Evolutionary conservation across 2,797 vertebrate genomes (phyloP).

Genomic region (Myotis vivesi): DNA sequence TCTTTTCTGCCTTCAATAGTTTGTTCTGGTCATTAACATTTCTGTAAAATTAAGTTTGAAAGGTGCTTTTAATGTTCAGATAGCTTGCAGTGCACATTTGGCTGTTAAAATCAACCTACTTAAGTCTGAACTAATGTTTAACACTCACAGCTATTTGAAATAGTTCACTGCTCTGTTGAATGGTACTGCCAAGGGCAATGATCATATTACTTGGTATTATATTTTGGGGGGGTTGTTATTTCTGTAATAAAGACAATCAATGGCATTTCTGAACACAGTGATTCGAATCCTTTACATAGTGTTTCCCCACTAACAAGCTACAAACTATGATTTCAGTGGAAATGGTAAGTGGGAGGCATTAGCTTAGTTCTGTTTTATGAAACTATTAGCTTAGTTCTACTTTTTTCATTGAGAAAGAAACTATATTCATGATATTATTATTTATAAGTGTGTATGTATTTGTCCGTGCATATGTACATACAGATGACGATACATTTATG

Average conservation of each 20-base stretch:
- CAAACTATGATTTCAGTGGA: slow-evolving; percentile 68
- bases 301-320: slow-evolving; percentile 71
- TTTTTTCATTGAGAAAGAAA: slow-evolving; percentile 25
- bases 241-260: slow-evolving; percentile 73
- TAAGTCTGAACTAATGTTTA: slow-evolving; percentile 85
- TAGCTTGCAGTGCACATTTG: slow-evolving; percentile 81
- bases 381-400: not conserved
- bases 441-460: not conserved
- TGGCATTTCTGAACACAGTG: slow-evolving; percentile 66
- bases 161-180: slow-evolving; percentile 85
- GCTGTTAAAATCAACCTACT: slow-evolving; percentile 82
- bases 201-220: slow-evolving; percentile 75
- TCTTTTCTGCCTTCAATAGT: slow-evolving; percentile 81
- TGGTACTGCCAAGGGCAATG: slow-evolving; percentile 83
- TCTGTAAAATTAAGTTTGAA: slow-evolving; percentile 86
- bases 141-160: slow-evolving; percentile 84
- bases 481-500: not conserved
- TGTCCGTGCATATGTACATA: not conserved
- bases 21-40: slow-evolving; percentile 88
- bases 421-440: not conserved
- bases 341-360: slow-evolving; percentile 8
- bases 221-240: slow-evolving; percentile 64
- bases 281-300: slow-evolving; percentile 56
- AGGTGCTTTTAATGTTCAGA: slow-evolving; percentile 87
- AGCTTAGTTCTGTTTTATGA: not conserved